Conservation (phyloP, 2,888 invertebrate genomes). For the Boloria selene region DNA sequence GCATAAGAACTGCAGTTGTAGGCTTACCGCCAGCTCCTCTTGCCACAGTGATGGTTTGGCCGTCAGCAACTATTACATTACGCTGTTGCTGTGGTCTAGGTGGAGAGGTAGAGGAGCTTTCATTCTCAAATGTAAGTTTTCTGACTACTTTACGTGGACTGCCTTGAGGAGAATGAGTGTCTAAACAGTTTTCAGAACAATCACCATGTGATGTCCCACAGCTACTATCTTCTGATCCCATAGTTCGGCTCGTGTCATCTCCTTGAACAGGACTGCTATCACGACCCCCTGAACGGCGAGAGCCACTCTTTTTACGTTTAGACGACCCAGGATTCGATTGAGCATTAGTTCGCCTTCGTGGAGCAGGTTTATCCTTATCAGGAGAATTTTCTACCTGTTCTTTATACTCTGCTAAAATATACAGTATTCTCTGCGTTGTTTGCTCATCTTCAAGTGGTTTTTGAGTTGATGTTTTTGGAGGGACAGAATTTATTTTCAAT, state of each 20-base stretch:
- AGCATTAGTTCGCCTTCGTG: constrained; percentile 87
- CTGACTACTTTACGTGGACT: constrained; percentile 74
- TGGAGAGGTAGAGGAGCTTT: constrained; percentile 63
- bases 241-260: constrained; percentile 86
- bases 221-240: constrained; percentile 90
- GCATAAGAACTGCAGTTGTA: constrained; percentile 85
- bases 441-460: constrained; percentile 92
- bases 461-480: constrained; percentile 80
- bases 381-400: constrained; percentile 91
- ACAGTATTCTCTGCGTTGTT: constrained; percentile 90
- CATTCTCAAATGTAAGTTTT: constrained; percentile 75
- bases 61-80: constrained; percentile 84
- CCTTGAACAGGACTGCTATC: constrained; percentile 84
- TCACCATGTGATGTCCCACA: constrained; percentile 85
- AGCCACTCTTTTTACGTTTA: constrained; percentile 86
- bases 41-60: constrained; percentile 84
- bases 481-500: constrained; percentile 85
- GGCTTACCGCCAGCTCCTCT: constrained; percentile 84
- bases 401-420: constrained; percentile 90
- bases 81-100: constrained; percentile 68
- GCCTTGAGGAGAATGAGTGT: constrained; percentile 82
- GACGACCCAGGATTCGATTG: constrained; percentile 87
- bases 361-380: constrained; percentile 91
- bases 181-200: constrained; percentile 74
- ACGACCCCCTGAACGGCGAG: constrained; percentile 79